Evolutionary conservation across 2,888 invertebrate genomes (phyloP).

Genomic region (Drosophila sordidula): DNA sequence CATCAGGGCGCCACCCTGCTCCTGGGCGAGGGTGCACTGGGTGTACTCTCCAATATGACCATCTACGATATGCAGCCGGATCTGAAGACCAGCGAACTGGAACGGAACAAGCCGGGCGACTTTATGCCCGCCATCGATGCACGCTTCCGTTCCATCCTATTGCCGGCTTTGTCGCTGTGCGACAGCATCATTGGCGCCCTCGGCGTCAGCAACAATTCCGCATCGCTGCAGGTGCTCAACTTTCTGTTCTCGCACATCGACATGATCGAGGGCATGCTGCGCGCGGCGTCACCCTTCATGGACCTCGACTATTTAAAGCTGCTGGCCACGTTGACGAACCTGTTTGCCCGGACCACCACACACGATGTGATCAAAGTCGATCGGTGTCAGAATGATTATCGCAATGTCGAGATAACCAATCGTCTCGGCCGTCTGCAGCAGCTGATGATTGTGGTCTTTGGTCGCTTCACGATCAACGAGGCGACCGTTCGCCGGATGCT

Average conservation of each 20-base stretch:
- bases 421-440: constrained; percentile 89
- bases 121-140: constrained; percentile 88
- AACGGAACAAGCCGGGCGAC: constrained; percentile 69
- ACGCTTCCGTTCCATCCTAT: constrained; percentile 92
- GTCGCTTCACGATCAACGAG: constrained; percentile 88
- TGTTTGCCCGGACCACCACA: constrained; percentile 90
- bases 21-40: constrained; percentile 87
- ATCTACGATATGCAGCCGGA: constrained; percentile 92
- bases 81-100: constrained; percentile 82
- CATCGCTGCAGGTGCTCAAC: constrained; percentile 92
- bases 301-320: constrained; percentile 90
- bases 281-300: constrained; percentile 89
- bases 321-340: constrained; percentile 91
- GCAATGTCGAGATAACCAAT: constrained; percentile 50
- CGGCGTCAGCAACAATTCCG: constrained; percentile 93
- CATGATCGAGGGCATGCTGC: constrained; percentile 91
- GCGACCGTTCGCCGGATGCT: constrained; percentile 79
- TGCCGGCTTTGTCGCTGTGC: constrained; percentile 93
- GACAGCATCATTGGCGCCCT: constrained; percentile 93
- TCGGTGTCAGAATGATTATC: constrained; percentile 15
- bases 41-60: constrained; percentile 88
- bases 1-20: constrained; percentile 89
- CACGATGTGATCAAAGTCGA: constrained; percentile 67
- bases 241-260: constrained; percentile 93
- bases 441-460: constrained; percentile 90